Percentiles rank a stretch among this genome's conserved stretches.
Conservation (phyloP, 2,888 invertebrate genomes). For the Amitus sp. region DNA sequence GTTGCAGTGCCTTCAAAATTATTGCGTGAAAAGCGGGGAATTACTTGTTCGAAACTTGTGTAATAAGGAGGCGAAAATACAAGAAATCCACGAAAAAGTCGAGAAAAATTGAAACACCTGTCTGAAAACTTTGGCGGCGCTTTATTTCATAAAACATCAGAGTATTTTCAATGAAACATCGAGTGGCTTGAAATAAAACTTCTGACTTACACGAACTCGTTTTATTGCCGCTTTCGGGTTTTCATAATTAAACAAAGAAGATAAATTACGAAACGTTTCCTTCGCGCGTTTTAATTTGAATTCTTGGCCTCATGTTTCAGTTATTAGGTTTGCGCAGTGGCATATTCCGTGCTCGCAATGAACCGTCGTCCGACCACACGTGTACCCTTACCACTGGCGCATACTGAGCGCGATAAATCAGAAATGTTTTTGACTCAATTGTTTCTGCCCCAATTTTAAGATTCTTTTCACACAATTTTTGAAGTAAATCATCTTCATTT, state of each 20-base stretch:
- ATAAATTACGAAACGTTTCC: conserved; percentile 23
- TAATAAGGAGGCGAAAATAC: no score
- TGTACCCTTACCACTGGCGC: conserved; percentile 38
- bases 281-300: conserved; percentile 30
- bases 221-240: conserved; percentile 4
- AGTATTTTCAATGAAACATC: no score
- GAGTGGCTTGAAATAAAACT: not conserved
- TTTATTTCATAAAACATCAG: no score
- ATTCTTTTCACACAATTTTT: conserved; percentile 32
- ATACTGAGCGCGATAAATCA: conserved; percentile 36
- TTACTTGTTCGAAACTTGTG: no score
- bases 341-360: conserved; percentile 30
- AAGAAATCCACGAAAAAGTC: no score
- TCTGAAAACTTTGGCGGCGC: no score
- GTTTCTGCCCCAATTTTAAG: conserved; percentile 37
- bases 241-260: conserved; percentile 19
- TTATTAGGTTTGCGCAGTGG: conserved; percentile 38
- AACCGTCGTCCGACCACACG: conserved; percentile 39
- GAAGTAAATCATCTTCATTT: no score
- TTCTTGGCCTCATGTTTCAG: conserved; percentile 38
- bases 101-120: no score
- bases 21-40: no score
- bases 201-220: conserved; percentile 6
- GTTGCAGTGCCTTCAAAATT: no score
- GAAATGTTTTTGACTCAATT: conserved; percentile 41